Evolutionary conservation across 2,888 invertebrate genomes (phyloP), one percentile per base, ranked within the genome.

Genomic region (Lasioglossum malachurum): DNA sequence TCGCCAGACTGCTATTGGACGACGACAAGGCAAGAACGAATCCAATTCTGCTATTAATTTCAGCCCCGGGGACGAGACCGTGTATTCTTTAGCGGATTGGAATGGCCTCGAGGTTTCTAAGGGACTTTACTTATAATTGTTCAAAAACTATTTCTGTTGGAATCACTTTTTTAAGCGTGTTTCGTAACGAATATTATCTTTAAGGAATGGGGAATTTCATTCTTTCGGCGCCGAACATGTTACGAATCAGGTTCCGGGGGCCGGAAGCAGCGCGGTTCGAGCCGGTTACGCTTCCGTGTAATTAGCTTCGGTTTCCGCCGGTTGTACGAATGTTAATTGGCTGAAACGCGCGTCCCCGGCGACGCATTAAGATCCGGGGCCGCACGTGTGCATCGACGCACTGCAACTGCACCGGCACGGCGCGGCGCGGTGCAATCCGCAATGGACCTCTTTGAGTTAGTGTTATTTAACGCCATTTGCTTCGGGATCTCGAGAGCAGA

Each of bases 291-390:
- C 81, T 87, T 83, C 80, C 80, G 64, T 78, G 74, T 75, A 87
- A 89, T 89, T 89, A 90, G 79, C 83, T 67, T 71, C 72, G 80
- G 83, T 82, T 89, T 82, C 79, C 78, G 41, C 12, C 57, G 77
- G 82, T 82, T 67, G 83, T 78, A 57, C 83, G 83, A 82, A 84
- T 78, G 84, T 84, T 84, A 84, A 84, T 84, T 84, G 84, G 31
- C 84, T 82, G 83, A 84, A 84, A 84, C 83, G 84, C 77, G 27
- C 74, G 67, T 84, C 84, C 84, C 84, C 57, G 31, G 84, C 77
- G 84, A 74, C 84, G 83, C 77, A 82, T 84, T 84, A 82, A 84
- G 84, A 84, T 78, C 83, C 82, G 46, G 71, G 31, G 31, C 64
- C 14, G 64, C 64, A 31, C 31, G 83, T 73, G 83, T 76, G 83